Evolutionary conservation across 2,797 vertebrate species (phyloP), one percentile per base, ranked within the genome.

Genomic region (Siniperca undulata): DNA sequence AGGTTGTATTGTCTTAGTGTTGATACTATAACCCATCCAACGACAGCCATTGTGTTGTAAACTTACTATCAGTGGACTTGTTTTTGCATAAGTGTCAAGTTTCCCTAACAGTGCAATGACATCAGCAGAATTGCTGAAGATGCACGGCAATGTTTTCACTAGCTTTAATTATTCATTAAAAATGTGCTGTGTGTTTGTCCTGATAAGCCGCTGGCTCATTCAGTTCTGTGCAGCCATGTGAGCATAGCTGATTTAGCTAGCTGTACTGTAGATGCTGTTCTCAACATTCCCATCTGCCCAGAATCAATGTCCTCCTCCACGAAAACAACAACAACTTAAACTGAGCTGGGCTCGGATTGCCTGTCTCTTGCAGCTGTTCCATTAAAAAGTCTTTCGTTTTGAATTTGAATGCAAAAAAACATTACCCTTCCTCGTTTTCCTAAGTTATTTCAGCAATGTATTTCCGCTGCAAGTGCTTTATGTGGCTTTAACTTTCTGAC

Each of bases 131-230:
- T 38, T 73, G 73, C 80, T 82, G 83, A 84, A 90, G 83, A 86
- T 50, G 40, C 84, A 79, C 13, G 64, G 81, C 89, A 91, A 56
- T 90, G 81, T 89, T 92, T 93, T 84, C 74, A 82, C 85, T 36
- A 50, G 83, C 77, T 88, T 91, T 91, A 93, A 95, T 93, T 93
- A 91, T 87, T 93, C 93, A 92, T 93, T 91, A 88, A 92, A 92
- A 93, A 87, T 90, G 76, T 77, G 85, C 85, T 86, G 89, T 90
- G 89, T 94, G 92, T 92, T 93, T 90, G 79, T 86, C 83, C 85
- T 78, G 92, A 94, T 94, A 94, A 92, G 90, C 86, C 40, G 19
- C 48, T 71, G 81, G 84, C 91, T 92, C 80, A 80, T 90, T 94
- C 80, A 74, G 20, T 71, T 87, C 62, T 76, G 46, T 81, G 80